Conservation (phyloP, 2,113 vertebrate genomes). For the Genyomyrus donnyi region DNA sequence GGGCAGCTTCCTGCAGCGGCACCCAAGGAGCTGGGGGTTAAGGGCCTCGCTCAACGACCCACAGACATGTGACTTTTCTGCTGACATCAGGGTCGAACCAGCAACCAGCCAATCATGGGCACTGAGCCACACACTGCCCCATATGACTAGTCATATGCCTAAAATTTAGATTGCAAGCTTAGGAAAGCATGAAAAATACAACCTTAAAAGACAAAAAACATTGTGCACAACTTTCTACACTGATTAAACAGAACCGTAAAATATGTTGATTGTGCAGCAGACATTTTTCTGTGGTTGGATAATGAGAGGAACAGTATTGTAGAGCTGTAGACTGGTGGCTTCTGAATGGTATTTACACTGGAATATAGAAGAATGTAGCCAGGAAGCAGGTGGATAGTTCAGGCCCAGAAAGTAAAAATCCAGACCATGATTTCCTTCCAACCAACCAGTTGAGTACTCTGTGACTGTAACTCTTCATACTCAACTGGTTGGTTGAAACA, state of each 20-base stretch:
- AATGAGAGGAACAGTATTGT: background rate
- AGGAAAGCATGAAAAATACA: background rate
- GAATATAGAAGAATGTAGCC: background rate
- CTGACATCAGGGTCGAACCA: background rate
- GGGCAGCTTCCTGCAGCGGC: background rate
- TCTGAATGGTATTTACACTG: background rate
- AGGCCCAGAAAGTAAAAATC: background rate
- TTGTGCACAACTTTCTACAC: background rate
- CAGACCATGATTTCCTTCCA: background rate
- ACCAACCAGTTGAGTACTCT: background rate
- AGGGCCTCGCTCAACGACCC: background rate
- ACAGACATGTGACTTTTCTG: background rate
- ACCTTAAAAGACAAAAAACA: background rate
- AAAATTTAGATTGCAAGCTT: background rate
- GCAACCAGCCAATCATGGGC: background rate
- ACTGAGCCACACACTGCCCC: background rate
- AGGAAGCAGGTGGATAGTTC: background rate
- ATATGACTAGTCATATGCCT: background rate
- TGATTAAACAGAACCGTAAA: background rate
- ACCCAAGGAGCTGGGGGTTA: background rate
- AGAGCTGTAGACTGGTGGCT: background rate
- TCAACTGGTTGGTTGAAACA: background rate
- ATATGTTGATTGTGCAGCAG: background rate
- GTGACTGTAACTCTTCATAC: background rate
- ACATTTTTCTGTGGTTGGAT: background rate